Base-by-base conservation (phyloP, 2,113 vertebrate genomes). In the Ictalurus furcatus region DNA sequence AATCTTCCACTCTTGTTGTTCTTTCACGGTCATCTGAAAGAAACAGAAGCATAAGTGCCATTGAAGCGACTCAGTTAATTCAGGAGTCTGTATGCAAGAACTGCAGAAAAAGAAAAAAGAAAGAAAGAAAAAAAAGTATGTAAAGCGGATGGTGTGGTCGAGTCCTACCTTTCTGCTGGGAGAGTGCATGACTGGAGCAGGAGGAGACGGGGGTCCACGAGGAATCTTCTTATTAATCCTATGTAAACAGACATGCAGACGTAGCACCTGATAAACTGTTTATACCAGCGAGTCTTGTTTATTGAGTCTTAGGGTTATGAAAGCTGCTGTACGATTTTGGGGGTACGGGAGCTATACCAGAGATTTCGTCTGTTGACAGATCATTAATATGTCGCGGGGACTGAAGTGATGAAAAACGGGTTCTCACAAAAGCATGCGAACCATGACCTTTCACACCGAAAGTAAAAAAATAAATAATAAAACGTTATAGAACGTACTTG, bases 221-320 rank as follows among this genome's bases (percentile, higher is more conserved):
- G 98, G 98, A 94, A 99, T 99, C 95, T 99, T 99, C 94, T 99
- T 99, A 93, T 99, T 99, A 93, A 99, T 99, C 93, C 98, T 99
- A 90, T 93, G 88, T 90, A 90, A 80, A 61, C 17, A 86, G 1
- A 86, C 0, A 65, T 16, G 65, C 23, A 74, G 5, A 61, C 23
- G 54, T 13, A 58, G 73, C 37, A 76, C 21, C 17, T 40, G 17
- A 40, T 2, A 21, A 74, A 74, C 2, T 21, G 52, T 52, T 52
- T 1, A 67, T 85, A 19, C 44, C 44, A 48, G 44, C 6, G 44
- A 48, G 44, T 48, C 44, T 48, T 7, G 44, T 48, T 48, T 7
- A 48, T 7, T 7, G 6, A 48, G 44, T 48, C 44, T 48, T 6
- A 48, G 0, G 6, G 6, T 48, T 48, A 48, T 48, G 44, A 48